Base-by-base conservation (phyloP, 2,113 vertebrate genomes). In the Hippopotamus amphibius region DNA sequence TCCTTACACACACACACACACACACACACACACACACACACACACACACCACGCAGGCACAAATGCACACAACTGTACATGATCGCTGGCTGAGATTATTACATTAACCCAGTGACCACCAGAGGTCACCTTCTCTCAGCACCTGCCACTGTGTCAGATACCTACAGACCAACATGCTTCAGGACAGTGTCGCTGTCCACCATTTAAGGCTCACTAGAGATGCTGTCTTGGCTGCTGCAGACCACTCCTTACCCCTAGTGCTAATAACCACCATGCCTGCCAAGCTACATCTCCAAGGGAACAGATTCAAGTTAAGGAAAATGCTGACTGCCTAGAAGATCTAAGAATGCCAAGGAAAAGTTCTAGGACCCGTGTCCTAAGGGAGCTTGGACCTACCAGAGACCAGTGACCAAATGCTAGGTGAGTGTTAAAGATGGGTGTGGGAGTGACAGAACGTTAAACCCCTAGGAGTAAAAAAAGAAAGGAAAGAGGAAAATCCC, bases 121-220 rank as follows among this genome's bases (percentile, higher is more conserved):
- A 95, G 91, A 72, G 92, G 84, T 94, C 89, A 91, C 86, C 59
- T 96, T 94, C 77, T 74, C 50, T 69, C 43, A 79, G 17, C 24
- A 77, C 87, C 79, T 55, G 57, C 81, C 65, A 65, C 55, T 8
- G 4, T 30, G 50, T 26, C 65, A 63, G 50, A 26, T 46, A 91
- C 72, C 69, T 30, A 90, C 41, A 65, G 33, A 84, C 33, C 57
- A 48, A 53, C 43, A 77, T 1, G 71, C 2, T 28, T 28, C 53
- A 63, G 68, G 71, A 74, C 1, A 17, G 68, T 8, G 41, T 16
- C 21, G 11, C 7, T 28, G n/a, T 24, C 57, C 21, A 37, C 26
- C 15, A 17, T 3, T 6, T 33, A n/a, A 65, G 26, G 59, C 48
- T 90, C 80, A 46, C 1, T 6, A 11, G 46, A 88, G 71, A 77